Conservation (phyloP, 2,888 invertebrate genomes). For the Rhaphigaster nebulosa region DNA sequence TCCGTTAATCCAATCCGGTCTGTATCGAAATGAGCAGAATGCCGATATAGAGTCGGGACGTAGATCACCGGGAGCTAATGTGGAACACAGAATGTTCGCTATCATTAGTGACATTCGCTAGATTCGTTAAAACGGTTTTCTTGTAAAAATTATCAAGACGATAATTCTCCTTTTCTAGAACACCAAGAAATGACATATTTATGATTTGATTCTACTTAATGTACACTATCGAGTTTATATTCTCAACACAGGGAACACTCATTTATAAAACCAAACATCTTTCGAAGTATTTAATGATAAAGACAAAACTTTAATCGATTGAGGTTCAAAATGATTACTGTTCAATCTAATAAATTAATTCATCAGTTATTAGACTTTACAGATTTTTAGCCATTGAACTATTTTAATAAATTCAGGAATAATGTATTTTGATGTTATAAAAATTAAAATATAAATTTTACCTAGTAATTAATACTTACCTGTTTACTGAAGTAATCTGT, state of each 20-base stretch:
- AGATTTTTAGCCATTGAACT: no score
- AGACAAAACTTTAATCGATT: background rate
- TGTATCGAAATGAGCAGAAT: slow-evolving; percentile 8
- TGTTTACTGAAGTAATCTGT: no score
- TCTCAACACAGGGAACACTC: background rate
- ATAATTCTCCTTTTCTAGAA: background rate
- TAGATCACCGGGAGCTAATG: background rate
- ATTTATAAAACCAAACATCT: background rate
- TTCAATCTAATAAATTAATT: no score
- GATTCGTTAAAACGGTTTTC: slow-evolving; percentile 22
- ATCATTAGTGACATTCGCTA: background rate
- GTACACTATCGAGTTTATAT: background rate
- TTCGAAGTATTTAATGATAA: background rate
- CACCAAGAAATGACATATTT: background rate
- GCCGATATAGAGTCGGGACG: background rate
- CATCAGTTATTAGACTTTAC: no score
- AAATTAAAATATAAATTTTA: no score
- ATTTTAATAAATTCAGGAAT: no score
- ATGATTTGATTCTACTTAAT: background rate
- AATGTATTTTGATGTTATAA: no score
- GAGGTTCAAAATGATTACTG: no score
- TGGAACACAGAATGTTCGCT: background rate
- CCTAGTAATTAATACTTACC: no score
- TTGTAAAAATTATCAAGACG: background rate
- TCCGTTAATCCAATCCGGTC: background rate